Evolutionary conservation across 2,113 vertebrate species (phyloP), one percentile per base, ranked within the genome.

Genomic region (Pteronura brasiliensis): DNA sequence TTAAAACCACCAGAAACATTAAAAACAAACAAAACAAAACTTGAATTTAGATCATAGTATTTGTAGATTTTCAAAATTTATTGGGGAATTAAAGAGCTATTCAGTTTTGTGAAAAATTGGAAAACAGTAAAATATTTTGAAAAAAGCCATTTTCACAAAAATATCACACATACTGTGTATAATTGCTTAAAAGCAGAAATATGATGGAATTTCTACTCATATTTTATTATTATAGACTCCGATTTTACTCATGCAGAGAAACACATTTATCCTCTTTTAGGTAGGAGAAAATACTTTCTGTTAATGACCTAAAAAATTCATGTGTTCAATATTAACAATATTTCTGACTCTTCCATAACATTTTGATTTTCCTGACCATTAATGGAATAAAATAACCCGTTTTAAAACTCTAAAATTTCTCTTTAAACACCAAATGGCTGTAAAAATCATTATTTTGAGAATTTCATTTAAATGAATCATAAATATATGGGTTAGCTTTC

Each of bases 371-470:
- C 12, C 15, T 79, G 67, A 44, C 17, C 31, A 65, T 81, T 87
- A 86, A 25, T 49, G 52, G 27, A 86, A 67, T 90, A 96, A 74
- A 80, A 72, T 34, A 71, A 52, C 29, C 69, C 47, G 12, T 80
- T 90, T 89, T 47, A 90, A 88, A 77, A 82, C 10, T 65, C 34
- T n/a, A 82, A 69, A 72, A 94, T 80, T 88, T 95, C 9, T 84
- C 52, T 69, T 88, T 94, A 79, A 42, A 86, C 20, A 83, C 88
- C 44, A 97, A 93, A 13, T 88, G n/a, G 49, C 25, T 94, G 42
- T 42, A 94, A 92, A 95, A 95, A 72, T 97, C 69, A 97, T 76
- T 85, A 95, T 97, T 97, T 97, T 98, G 77, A 96, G 91, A 52
- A 88, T 71, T 95, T 94, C 74, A 90, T 80, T 96, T 92, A 72